phyloP scores from a whole-genome alignment of 2,797 vertebrate genomes.

The Cottoperca gobio region DNA sequence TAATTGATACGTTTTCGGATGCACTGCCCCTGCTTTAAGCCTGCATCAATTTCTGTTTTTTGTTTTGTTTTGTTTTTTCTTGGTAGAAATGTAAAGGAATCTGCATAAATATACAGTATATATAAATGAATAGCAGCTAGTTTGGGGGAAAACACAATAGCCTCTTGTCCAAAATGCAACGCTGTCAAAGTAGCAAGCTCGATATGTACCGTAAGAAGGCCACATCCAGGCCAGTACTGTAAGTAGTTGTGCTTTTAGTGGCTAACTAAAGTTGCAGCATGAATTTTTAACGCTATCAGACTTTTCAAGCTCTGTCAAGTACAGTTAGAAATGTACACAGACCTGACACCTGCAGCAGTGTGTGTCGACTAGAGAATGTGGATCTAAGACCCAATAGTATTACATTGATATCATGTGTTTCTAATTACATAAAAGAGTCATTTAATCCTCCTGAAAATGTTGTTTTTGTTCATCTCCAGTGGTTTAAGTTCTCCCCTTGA shows the following conservation, averaged over 20 bases:
- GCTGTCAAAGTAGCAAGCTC: background rate
- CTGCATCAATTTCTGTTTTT: background rate
- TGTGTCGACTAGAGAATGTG: background rate
- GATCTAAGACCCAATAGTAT: background rate
- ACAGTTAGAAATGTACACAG: background rate
- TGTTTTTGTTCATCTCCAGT: background rate
- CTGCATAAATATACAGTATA: background rate
- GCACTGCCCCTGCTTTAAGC: background rate
- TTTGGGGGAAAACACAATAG: background rate
- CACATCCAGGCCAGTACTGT: background rate
- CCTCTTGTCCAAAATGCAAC: background rate
- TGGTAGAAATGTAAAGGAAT: constrained; percentile 6
- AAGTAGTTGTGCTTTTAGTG: background rate
- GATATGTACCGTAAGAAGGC: background rate
- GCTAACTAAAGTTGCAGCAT: constrained; percentile 19
- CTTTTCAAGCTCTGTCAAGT: background rate
- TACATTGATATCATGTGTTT: constrained; percentile 3
- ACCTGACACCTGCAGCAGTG: background rate
- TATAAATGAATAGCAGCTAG: background rate
- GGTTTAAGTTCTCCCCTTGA: no score
- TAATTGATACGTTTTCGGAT: background rate
- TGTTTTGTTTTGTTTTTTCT: no score
- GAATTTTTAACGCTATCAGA: constrained; percentile 1
- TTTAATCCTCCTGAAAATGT: background rate
- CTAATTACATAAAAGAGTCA: background rate